These are phyloP conservation scores for Coptodon bakossiorum DNA, from an alignment of 2,113 vertebrate species.

Conservation along the genomic window DNA sequence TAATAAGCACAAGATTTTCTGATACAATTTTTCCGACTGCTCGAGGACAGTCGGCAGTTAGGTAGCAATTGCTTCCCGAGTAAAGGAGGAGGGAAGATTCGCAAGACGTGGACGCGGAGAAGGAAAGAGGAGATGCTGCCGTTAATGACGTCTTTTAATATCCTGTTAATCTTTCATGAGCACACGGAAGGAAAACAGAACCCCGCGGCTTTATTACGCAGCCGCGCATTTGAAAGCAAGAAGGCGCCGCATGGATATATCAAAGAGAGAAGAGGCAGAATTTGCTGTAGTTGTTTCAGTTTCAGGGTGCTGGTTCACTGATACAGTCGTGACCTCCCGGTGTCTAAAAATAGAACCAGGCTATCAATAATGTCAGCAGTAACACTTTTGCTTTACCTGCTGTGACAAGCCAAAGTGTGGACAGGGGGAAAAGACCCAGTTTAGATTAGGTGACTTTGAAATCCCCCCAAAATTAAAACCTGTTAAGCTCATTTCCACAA, in stretches of 20 bases:
- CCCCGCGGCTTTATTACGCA: not conserved
- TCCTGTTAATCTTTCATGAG: not conserved
- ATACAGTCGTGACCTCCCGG: not conserved
- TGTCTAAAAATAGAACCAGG: not conserved
- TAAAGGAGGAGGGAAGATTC: not conserved
- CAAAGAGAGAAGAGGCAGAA: not conserved
- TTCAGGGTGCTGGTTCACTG: not conserved
- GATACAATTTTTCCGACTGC: not conserved
- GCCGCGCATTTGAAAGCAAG: not conserved
- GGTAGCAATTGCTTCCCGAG: not conserved
- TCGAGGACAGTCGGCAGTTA: not conserved
- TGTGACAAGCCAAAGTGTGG: not conserved
- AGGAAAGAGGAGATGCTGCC: not conserved
- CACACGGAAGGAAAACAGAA: not conserved
- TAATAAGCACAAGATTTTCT: not conserved
- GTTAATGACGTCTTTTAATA: not conserved
- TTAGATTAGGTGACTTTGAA: not conserved
- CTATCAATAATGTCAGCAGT: not conserved
- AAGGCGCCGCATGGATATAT: not conserved
- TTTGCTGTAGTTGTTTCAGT: not conserved
- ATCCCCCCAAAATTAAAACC: not conserved
- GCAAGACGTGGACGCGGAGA: not conserved
- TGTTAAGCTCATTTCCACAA: not conserved
- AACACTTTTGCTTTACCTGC: not conserved
- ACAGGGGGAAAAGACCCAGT: not conserved